These are phyloP conservation scores for Aplodontia rufa DNA, from an alignment of 2,113 vertebrate species.

Conservation along the genomic window DNA sequence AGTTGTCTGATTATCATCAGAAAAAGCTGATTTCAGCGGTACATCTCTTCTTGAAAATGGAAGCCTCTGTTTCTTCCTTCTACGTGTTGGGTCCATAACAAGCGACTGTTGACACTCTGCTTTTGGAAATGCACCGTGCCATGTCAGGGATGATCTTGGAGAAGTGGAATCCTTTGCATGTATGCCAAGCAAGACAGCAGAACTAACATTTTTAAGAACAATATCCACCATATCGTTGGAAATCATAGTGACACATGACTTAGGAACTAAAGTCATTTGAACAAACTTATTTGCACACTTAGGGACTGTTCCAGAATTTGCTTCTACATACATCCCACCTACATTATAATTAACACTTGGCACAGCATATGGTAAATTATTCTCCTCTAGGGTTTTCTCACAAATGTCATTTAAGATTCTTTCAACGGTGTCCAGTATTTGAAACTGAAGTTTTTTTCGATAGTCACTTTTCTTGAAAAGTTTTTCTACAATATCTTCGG, in stretches of 20 bases:
- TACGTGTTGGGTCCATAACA: background rate
- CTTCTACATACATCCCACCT: background rate
- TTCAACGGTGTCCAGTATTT: slow-evolving; percentile 37
- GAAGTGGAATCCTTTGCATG: slow-evolving; percentile 24
- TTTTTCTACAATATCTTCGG: slow-evolving; percentile 11
- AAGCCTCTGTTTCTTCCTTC: background rate
- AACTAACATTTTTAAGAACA: slow-evolving; percentile 47
- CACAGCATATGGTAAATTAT: background rate
- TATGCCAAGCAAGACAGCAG: slow-evolving; percentile 1
- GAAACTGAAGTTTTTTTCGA: slow-evolving; percentile 25
- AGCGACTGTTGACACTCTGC: background rate
- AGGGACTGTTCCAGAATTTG: background rate
- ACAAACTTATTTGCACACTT: background rate
- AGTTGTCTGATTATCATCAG: background rate
- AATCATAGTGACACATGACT: background rate
- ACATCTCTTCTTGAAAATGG: background rate
- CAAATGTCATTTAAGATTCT: slow-evolving; percentile 51
- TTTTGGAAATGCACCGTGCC: background rate
- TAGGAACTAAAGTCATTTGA: background rate
- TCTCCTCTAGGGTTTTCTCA: slow-evolving; percentile 23
- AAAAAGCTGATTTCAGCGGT: background rate
- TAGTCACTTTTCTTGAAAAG: slow-evolving; percentile 47
- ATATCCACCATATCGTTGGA: slow-evolving; percentile 26
- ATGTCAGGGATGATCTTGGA: background rate
- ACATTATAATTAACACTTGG: background rate